Conservation (phyloP, 2,113 vertebrate genomes). For the Myotis yumanensis region DNA sequence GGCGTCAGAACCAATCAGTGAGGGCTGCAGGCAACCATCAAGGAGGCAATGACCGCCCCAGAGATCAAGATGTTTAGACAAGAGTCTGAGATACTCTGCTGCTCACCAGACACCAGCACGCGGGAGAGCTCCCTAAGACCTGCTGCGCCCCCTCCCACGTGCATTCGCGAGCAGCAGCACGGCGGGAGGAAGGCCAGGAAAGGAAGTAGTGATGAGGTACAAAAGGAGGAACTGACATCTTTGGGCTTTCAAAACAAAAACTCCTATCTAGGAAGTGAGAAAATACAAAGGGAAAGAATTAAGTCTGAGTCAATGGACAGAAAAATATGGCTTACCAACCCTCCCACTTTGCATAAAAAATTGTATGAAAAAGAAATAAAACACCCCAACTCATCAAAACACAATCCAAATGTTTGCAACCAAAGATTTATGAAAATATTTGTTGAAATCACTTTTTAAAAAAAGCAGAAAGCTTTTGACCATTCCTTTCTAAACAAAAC, state of each 20-base stretch:
- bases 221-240: slow-evolving; percentile 60
- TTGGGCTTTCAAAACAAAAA: slow-evolving; percentile 74
- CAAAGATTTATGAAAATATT: slow-evolving; percentile 83
- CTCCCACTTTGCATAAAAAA: slow-evolving; percentile 78
- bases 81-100: neutral
- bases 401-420: slow-evolving; percentile 79
- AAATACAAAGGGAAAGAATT: slow-evolving; percentile 52
- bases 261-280: slow-evolving; percentile 60
- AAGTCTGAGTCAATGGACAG: slow-evolving; percentile 76
- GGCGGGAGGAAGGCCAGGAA: neutral
- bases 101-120: neutral
- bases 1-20: neutral
- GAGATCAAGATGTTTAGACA: neutral
- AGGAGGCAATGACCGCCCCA: neutral
- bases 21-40: neutral
- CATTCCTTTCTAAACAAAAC: slow-evolving; percentile 77
- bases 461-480: slow-evolving; percentile 74
- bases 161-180: slow-evolving; percentile 36
- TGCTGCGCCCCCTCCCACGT: neutral
- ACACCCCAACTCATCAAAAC: slow-evolving; percentile 73
- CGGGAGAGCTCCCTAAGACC: neutral
- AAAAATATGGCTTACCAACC: slow-evolving; percentile 83
- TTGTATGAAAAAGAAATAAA: slow-evolving; percentile 60
- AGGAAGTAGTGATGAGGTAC: slow-evolving; percentile 64
- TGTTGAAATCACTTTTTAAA: slow-evolving; percentile 79